Evolutionary conservation across 2,113 vertebrate genomes (phyloP).

Genomic region (Rana temporaria): DNA sequence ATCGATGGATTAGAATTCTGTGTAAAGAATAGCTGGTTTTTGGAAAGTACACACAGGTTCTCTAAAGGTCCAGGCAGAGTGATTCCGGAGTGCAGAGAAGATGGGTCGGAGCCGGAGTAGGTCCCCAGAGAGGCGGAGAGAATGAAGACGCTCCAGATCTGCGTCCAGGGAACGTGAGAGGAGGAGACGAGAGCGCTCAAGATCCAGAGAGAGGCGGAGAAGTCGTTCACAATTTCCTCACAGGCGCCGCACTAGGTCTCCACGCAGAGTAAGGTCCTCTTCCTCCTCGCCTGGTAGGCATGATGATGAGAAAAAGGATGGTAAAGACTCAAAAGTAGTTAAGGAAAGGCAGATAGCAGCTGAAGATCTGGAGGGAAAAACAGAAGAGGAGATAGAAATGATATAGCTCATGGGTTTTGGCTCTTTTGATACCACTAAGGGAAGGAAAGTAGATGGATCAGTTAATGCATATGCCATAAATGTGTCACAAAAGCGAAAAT

Average conservation of each 20-base stretch:
- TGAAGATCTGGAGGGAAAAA: slow-evolving; percentile 94
- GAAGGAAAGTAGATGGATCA: slow-evolving; percentile 86
- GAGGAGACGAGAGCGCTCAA: slow-evolving; percentile 85
- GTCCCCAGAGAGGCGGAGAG: too few species aligned
- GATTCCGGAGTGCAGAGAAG: too few species aligned
- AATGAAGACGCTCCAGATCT: slow-evolving; percentile 90
- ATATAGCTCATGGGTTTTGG: slow-evolving; percentile 95
- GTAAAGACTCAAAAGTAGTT: slow-evolving; percentile 75
- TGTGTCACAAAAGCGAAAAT: slow-evolving; percentile 94
- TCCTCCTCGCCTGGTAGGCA: slow-evolving; percentile 82
- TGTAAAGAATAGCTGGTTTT: too few species aligned
- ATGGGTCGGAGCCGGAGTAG: too few species aligned
- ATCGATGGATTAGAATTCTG: too few species aligned
- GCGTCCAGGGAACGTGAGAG: slow-evolving; percentile 88
- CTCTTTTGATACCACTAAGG: slow-evolving; percentile 88
- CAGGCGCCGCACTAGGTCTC: slow-evolving; percentile 89
- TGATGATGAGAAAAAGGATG: too few species aligned
- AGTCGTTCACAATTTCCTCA: slow-evolving; percentile 90
- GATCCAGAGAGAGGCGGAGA: slow-evolving; percentile 88
- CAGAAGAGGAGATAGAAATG: slow-evolving; percentile 98
- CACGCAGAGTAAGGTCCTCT: slow-evolving; percentile 85
- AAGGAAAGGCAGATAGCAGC: slow-evolving; percentile 92
- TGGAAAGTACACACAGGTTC: too few species aligned
- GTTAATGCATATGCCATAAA: slow-evolving; percentile 91
- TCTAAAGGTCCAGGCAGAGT: too few species aligned